Evolutionary conservation across 1,140 invertebrate species (phyloP).

Genomic region (Mizuhopecten yessoensis): DNA sequence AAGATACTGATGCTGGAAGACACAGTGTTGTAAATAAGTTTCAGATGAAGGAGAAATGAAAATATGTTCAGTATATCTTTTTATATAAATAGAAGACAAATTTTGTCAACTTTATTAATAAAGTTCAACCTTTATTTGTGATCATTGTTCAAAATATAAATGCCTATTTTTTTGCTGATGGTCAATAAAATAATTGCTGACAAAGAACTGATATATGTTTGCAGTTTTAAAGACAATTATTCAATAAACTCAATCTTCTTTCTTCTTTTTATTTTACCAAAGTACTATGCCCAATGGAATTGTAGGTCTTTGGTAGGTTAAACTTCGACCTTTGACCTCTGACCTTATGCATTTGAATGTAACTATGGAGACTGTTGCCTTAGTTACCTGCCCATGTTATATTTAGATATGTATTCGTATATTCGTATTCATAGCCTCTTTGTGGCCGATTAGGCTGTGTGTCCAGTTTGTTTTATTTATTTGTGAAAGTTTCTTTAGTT

Average conservation of each 20-base stretch:
- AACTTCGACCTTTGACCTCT: slow-evolving; percentile 41
- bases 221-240: not conserved
- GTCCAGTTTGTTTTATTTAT: not conserved
- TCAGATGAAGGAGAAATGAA: no score
- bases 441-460: not conserved
- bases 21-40: no score
- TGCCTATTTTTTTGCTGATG: no score
- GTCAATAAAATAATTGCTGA: no score
- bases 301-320: slow-evolving; percentile 78
- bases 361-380: slow-evolving; percentile 37
- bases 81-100: no score
- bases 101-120: no score
- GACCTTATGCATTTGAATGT: slow-evolving; percentile 44
- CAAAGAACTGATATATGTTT: not conserved
- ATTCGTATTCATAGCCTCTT: not conserved
- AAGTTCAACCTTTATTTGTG: no score
- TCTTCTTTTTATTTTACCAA: slow-evolving; percentile 65
- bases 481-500: no score
- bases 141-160: no score
- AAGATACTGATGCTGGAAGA: no score
- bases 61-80: no score
- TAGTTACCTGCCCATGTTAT: slow-evolving; percentile 23
- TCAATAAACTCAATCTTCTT: not conserved
- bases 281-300: slow-evolving; percentile 78
- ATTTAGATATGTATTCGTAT: not conserved